Evolutionary conservation across 2,888 invertebrate species (phyloP).

Genomic region (Ypsolopha sequella): DNA sequence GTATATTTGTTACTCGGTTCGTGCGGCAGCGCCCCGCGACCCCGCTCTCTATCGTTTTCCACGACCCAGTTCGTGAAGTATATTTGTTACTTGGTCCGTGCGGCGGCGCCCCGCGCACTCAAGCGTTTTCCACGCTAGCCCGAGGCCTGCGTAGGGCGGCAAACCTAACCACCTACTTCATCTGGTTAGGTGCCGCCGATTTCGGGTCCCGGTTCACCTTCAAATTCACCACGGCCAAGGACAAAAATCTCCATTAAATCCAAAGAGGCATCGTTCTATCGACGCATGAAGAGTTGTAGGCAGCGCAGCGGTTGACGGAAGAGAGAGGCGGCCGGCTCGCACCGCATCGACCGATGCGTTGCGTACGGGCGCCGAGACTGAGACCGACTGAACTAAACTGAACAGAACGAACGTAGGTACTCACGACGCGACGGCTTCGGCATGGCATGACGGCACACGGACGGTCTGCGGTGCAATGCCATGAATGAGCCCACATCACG

Average conservation of each 20-base stretch:
- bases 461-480: background rate
- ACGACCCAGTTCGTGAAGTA: conserved; percentile 60
- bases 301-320: background rate
- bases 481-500: background rate
- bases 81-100: conserved; percentile 60
- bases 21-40: conserved; percentile 54
- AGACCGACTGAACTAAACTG: no score
- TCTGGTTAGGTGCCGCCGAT: conserved; percentile 63
- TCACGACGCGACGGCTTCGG: background rate
- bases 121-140: conserved; percentile 49
- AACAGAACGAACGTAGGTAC: no score
- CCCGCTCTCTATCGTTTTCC: conserved; percentile 2
- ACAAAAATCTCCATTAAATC: no score
- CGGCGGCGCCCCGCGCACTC: conserved; percentile 47
- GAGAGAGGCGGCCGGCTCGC: background rate
- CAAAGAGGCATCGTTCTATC: no score
- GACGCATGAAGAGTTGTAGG: no score
- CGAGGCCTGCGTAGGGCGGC: conserved; percentile 65
- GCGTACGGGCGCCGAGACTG: background rate
- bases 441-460: background rate
- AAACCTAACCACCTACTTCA: conserved; percentile 56
- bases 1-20: conserved; percentile 61
- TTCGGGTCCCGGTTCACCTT: conserved; percentile 61
- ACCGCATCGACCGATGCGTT: background rate
- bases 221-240: no score